Evolutionary conservation across 2,888 invertebrate species (phyloP).

Genomic region (Podabrus alpinus): DNA sequence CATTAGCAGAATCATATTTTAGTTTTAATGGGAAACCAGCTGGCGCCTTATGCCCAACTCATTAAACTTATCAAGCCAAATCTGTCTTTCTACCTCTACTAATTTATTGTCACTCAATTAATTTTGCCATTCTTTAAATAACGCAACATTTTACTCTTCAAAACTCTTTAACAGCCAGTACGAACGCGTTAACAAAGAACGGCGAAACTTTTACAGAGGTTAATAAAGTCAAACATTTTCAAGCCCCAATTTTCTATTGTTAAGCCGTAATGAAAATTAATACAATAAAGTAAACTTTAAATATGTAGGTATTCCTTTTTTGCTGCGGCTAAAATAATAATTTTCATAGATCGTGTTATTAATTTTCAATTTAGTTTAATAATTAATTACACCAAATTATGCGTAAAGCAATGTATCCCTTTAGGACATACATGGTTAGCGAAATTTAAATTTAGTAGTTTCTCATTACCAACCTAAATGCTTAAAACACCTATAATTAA

Average conservation of each 20-base stretch:
- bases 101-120: constrained; percentile 17
- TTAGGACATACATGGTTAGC: not conserved
- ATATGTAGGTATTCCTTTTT: not conserved
- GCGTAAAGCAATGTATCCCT: not conserved
- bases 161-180: not conserved
- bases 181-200: not conserved
- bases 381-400: not conserved
- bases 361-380: not conserved
- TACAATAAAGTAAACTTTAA: not conserved
- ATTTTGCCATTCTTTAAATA: constrained; percentile 1
- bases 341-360: not conserved
- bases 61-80: constrained; percentile 24
- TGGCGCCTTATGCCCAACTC: constrained; percentile 26
- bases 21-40: constrained; percentile 31
- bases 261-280: not conserved
- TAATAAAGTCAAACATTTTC: not conserved
- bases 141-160: not conserved
- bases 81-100: constrained; percentile 15
- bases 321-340: not conserved
- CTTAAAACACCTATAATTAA: not conserved
- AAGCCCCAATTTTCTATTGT: not conserved
- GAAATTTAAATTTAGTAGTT: not conserved
- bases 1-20: constrained; percentile 34
- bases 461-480: not conserved
- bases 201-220: not conserved